A percentile compares a stretch with the other conserved stretches of the same genome.
Conservation (phyloP, 2,888 invertebrate species). For the Drosophila vallismaia region DNA sequence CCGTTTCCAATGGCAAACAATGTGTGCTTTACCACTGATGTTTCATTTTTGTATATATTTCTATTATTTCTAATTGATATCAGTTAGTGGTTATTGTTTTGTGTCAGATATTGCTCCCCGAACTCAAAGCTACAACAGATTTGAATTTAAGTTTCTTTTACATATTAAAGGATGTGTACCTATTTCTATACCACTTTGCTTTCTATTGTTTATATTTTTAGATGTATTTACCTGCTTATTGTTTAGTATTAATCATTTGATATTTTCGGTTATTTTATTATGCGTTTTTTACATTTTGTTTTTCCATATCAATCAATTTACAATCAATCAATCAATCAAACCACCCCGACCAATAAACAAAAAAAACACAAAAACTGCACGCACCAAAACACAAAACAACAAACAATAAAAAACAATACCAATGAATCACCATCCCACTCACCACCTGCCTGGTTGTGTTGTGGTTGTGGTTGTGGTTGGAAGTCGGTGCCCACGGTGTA, state of each 20-base stretch:
- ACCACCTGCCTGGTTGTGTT: constrained; percentile 84
- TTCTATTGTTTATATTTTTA: constrained; percentile 14
- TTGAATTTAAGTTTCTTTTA: not conserved
- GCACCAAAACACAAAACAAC: constrained; percentile 36
- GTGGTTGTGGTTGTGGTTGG: constrained; percentile 67
- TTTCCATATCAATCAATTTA: constrained; percentile 50
- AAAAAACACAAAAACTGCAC: constrained; percentile 4
- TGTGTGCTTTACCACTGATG: constrained; percentile 25
- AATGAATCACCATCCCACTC: constrained; percentile 15
- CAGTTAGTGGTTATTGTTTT: constrained; percentile 45
- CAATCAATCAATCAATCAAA: constrained; percentile 42
- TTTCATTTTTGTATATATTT: constrained; percentile 40
- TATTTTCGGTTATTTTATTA: constrained; percentile 49
- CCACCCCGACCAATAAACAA: constrained; percentile 36
- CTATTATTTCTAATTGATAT: constrained; percentile 21
- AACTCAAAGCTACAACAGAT: not conserved
- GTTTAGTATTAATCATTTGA: constrained; percentile 40
- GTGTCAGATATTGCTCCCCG: not conserved
- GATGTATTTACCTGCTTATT: constrained; percentile 24
- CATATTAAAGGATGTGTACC: not conserved
- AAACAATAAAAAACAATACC: constrained; percentile 35
- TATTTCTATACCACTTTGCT: not conserved
- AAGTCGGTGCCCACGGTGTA: constrained; percentile 87
- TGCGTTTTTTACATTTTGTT: constrained; percentile 48
- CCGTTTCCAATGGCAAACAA: constrained; percentile 36